Evolutionary conservation across 2,888 invertebrate species (phyloP), one percentile per base, ranked within the genome.

Genomic region (Athalia circularis): DNA sequence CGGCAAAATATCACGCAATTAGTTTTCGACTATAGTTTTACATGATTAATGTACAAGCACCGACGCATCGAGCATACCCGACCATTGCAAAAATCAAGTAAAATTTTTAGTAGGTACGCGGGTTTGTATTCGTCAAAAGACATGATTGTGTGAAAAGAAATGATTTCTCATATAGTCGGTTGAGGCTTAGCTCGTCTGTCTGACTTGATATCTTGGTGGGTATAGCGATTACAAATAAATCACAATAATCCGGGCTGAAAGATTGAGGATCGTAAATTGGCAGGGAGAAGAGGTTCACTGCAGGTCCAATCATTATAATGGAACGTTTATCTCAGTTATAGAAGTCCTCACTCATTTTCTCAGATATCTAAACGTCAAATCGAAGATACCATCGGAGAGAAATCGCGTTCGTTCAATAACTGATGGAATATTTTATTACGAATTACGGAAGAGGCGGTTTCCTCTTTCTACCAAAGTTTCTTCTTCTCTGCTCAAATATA

Each of bases 271-370:
- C 75, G 64, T 62, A 65, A 68, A 77, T 77, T 77, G 77, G 59
- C 52, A 77, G 61, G 77, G 64, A 48, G 62, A 62, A 75, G 2
- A 29, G 77, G 77, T 68, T 77, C 57, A 61, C 62, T 29, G 29
- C 50, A 62, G 61, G 68, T 77, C 77, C 77, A 77, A 77, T 77
- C 67, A 77, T 77, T 68, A 77, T 77, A 77, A 77, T 77, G 77
- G 77, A 77, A 77, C 68, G 77, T 77, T 77, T 77, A 77, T 77
- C 77, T 77, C 68, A 50, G 67, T 68, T 61, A 68, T 67, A 68
- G 61, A 29, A 52, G 52, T 59, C 67, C 68, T 68, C 77, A 52
- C 61, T 77, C 77, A 77, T 68, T 65, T 77, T 43, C 62, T 62
- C 65, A 59, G 68, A 52, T 52, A 61, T 65, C 45, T 9, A 54